phyloP scores from a whole-genome alignment of 2,113 vertebrate genomes.

The Hippocampus comes region DNA sequence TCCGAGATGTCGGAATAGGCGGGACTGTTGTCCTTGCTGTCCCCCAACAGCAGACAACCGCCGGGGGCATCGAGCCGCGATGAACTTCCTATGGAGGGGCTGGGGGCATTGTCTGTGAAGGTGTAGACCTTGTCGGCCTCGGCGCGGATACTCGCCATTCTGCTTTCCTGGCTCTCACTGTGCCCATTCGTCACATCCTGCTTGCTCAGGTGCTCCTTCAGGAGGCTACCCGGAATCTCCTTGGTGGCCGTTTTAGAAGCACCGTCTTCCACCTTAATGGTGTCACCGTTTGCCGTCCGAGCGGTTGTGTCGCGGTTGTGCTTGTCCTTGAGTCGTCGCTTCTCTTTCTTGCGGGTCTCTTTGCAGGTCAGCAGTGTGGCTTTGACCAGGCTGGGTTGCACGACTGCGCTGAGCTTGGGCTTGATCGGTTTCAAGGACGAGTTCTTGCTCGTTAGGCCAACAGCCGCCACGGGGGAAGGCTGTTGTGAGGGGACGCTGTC shows the following conservation, averaged over 20 bases:
- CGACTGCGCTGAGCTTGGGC: slow-evolving; percentile 90
- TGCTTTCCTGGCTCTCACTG: slow-evolving; percentile 88
- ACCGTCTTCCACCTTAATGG: slow-evolving; percentile 82
- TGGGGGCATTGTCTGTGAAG: slow-evolving; percentile 96
- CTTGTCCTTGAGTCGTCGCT: slow-evolving; percentile 90
- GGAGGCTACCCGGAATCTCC: slow-evolving; percentile 87
- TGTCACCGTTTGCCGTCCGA: slow-evolving; percentile 81
- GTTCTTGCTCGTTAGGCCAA: slow-evolving; percentile 91
- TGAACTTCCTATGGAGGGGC: slow-evolving; percentile 93
- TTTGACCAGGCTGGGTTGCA: slow-evolving; percentile 88
- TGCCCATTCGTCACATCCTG: slow-evolving; percentile 85
- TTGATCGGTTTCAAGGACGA: slow-evolving; percentile 93
- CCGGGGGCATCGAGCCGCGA: slow-evolving; percentile 80
- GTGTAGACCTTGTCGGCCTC: slow-evolving; percentile 99
- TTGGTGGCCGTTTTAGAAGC: slow-evolving; percentile 78
- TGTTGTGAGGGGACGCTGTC: slow-evolving; percentile 73
- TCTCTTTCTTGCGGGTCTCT: slow-evolving; percentile 95
- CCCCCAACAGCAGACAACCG: slow-evolving; percentile 79
- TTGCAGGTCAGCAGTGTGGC: slow-evolving; percentile 84
- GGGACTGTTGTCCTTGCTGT: slow-evolving; percentile 92
- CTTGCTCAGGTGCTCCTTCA: slow-evolving; percentile 95
- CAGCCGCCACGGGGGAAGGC: slow-evolving; percentile 80
- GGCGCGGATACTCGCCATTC: slow-evolving; percentile 97
- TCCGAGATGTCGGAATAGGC: slow-evolving; percentile 98
- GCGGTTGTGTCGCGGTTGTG: slow-evolving; percentile 77